Evolutionary conservation across 2,113 vertebrate species (phyloP).

Genomic region (Lynx canadensis): DNA sequence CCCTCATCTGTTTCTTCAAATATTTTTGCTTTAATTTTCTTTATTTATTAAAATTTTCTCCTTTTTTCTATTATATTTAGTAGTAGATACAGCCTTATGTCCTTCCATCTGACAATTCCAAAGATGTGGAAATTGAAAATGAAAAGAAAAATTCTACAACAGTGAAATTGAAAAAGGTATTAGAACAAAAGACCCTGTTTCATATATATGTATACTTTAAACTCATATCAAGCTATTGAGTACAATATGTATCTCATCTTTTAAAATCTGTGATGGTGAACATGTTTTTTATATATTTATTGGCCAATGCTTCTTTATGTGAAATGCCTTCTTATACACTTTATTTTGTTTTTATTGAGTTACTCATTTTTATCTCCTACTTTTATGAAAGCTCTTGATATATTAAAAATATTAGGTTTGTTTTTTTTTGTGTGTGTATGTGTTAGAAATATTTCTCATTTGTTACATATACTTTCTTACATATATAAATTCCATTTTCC

Average conservation of each 20-base stretch:
- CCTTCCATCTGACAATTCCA: neutral
- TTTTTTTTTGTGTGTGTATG: neutral
- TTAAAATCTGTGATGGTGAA: neutral
- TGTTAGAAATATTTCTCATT: slow-evolving; percentile 28
- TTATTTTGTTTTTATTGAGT: neutral
- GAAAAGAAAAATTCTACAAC: neutral
- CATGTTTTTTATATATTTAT: neutral
- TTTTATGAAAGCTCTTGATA: neutral
- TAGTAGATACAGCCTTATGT: no score
- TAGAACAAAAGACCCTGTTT: neutral
- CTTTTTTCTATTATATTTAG: neutral
- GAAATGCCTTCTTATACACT: neutral
- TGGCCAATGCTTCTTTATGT: neutral
- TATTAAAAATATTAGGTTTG: neutral
- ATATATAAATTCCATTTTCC: neutral
- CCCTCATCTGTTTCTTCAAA: neutral
- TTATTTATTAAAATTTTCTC: neutral
- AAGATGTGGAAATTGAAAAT: neutral
- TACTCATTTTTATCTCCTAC: neutral
- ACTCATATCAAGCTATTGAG: neutral
- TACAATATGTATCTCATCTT: neutral
- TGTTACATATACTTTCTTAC: neutral
- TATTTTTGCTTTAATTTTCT: neutral
- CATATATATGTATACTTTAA: neutral
- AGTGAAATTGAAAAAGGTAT: neutral